Percentiles rank a stretch among this genome's conserved stretches.
These are phyloP conservation scores for Philereme transversata DNA, from an alignment of 2,888 invertebrate species.

Conservation along the genomic window DNA sequence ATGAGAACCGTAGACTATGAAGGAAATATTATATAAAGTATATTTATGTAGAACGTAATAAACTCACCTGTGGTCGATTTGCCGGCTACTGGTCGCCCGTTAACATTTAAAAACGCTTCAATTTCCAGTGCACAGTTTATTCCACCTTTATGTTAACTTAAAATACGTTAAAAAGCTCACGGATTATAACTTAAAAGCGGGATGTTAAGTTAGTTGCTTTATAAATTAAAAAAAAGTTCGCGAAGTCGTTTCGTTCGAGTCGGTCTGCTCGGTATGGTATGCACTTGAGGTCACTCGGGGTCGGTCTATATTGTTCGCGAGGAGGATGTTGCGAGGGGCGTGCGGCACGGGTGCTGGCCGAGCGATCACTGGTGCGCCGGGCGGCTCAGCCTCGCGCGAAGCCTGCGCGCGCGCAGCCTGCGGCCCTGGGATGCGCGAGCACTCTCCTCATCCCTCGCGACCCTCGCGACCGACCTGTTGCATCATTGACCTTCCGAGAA, in stretches of 20 bases:
- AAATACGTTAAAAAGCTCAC: slow-evolving; percentile 60
- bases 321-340: slow-evolving; percentile 45
- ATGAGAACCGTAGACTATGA: slow-evolving; percentile 19
- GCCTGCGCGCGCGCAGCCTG: slow-evolving; percentile 35
- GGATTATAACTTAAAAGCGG: slow-evolving; percentile 56
- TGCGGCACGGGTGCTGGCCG: slow-evolving; percentile 66
- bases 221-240: slow-evolving; percentile 44
- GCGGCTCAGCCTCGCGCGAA: slow-evolving; percentile 23
- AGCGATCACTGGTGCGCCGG: slow-evolving; percentile 62
- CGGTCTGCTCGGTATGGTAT: slow-evolving; percentile 66
- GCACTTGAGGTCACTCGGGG: slow-evolving; percentile 76
- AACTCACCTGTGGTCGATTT: slow-evolving; percentile 62
- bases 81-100: slow-evolving; percentile 49
- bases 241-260: slow-evolving; percentile 75
- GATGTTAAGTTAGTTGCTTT: slow-evolving; percentile 58
- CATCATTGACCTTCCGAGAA: slow-evolving; percentile 61
- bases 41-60: background rate
- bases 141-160: slow-evolving; percentile 63
- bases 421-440: slow-evolving; percentile 20
- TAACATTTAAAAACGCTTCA: slow-evolving; percentile 51
- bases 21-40: slow-evolving; percentile 7
- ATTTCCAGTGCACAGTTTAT: slow-evolving; percentile 58
- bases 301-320: slow-evolving; percentile 54
- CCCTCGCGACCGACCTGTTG: slow-evolving; percentile 43
- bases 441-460: slow-evolving; percentile 45